Evolutionary conservation across 2,888 invertebrate species (phyloP), one percentile per base, ranked within the genome.

Genomic region (Spatulosminthurus flaviceps): DNA sequence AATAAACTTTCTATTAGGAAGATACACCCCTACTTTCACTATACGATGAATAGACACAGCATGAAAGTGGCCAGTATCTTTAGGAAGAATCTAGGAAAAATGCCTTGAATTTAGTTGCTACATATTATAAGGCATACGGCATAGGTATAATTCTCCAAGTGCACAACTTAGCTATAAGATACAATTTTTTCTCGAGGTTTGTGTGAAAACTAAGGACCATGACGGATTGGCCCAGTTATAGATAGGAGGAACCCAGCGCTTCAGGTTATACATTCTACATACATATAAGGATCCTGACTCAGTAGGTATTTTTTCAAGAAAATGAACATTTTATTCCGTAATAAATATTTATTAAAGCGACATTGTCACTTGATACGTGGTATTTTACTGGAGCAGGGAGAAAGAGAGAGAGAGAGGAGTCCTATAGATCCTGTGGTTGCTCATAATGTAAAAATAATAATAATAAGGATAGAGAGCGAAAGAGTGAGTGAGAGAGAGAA

Each of bases 301-400:
- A 51, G 51, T 4, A 2, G 51, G 7, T 51, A 51, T 51, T 51
- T 34, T 34, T 34, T 51, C 1, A 16, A 51, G 51, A 51, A 51
- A 51, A 51, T 51, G 51, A 51, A 11, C 7, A 51, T 51, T 51
- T 51, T 51, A 51, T 51, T 51, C 51, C 16, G 51, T 51, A 51
- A 51, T 51, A 51, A 51, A 51, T 51, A 51, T 51, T 51, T 51
- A 51, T 51, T 51, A 51, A 51, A 51, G 51, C 16, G 51, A 51
- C 51, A 51, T 2, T 51, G 51, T 51, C 51, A 51, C 51, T 51
- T 51, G 51, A 51, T 9, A 19, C 51, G 51, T 51, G 51, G 51
- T 51, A 51, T 51, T 51, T 16, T n/a, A 4, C 51, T 11, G 51
- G 51, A 51, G 51, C 51, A 51, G 51, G 51, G n/a, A n/a, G 16